These are phyloP conservation scores for Eutolmus rufibarbis DNA, from an alignment of 2,888 invertebrate genomes.

Conservation along the genomic window DNA sequence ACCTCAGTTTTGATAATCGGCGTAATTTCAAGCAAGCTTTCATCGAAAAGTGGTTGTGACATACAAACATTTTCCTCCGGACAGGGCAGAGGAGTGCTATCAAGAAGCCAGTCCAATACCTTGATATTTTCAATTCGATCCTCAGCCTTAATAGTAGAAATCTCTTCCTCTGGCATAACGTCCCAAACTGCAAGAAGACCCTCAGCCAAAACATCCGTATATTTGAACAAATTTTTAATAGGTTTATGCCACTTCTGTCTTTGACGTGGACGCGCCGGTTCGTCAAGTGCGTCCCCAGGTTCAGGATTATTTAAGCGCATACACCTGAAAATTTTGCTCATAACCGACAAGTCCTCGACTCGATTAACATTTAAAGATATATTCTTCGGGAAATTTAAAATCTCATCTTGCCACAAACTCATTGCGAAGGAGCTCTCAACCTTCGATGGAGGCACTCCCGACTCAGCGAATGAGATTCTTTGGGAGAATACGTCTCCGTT, in stretches of 20 bases:
- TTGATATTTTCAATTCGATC: neutral
- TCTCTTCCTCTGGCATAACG: conserved; percentile 49
- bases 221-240: conserved; percentile 49
- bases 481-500: conserved; percentile 55
- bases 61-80: neutral
- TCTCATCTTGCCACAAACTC: conserved; percentile 7
- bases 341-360: conserved; percentile 48
- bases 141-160: neutral
- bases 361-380: conserved; percentile 27
- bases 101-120: neutral
- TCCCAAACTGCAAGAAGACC: conserved; percentile 54
- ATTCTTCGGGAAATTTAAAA: neutral
- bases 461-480: neutral
- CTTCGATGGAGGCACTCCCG: neutral
- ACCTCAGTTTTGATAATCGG: neutral
- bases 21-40: too few relatives aligned
- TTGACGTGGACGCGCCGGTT: conserved; percentile 16
- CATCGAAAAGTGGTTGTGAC: neutral
- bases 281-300: neutral
- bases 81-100: neutral
- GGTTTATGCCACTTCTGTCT: conserved; percentile 54
- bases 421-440: neutral
- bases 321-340: conserved; percentile 53
- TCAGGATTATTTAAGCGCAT: conserved; percentile 36
- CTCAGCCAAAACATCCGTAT: conserved; percentile 53